Evolutionary conservation across 2,797 vertebrate species (phyloP).

Genomic region (Melanotaenia trifasciata): DNA sequence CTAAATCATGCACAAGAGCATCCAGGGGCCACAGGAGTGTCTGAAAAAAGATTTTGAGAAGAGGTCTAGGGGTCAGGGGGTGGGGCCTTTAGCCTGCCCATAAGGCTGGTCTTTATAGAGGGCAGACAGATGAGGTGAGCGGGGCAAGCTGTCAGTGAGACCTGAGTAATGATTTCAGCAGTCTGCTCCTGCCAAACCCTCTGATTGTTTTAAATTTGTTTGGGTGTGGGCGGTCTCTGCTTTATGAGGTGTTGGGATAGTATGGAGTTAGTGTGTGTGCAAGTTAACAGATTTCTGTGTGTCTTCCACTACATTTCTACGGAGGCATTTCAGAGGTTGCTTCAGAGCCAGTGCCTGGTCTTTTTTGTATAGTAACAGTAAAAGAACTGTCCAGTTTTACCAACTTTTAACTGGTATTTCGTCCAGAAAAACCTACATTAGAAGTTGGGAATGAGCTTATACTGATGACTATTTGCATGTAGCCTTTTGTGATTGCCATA

Average conservation of each 20-base stretch:
- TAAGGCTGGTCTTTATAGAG: slow-evolving; percentile 70
- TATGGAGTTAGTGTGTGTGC: slow-evolving; percentile 34
- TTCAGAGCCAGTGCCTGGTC: background rate
- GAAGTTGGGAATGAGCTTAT: background rate
- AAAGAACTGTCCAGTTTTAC: background rate
- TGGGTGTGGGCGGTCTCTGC: slow-evolving; percentile 69
- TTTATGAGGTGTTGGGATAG: slow-evolving; percentile 80
- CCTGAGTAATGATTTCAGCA: slow-evolving; percentile 72
- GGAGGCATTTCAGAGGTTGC: slow-evolving; percentile 4
- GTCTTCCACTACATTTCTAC: background rate
- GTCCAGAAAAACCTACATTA: background rate
- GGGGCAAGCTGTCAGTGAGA: slow-evolving; percentile 74
- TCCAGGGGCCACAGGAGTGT: slow-evolving; percentile 28
- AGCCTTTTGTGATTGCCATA: background rate
- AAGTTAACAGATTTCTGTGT: slow-evolving; percentile 20
- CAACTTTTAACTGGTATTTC: background rate
- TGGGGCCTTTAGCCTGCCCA: slow-evolving; percentile 41
- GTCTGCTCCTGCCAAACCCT: slow-evolving; percentile 69
- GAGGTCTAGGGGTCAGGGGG: slow-evolving; percentile 20
- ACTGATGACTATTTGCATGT: background rate
- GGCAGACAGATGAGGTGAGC: slow-evolving; percentile 81
- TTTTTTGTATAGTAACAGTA: background rate
- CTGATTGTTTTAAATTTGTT: slow-evolving; percentile 81
- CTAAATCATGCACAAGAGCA: slow-evolving; percentile 35
- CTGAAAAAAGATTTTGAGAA: slow-evolving; percentile 40